Evolutionary conservation across 2,113 vertebrate species (phyloP).

Genomic region (Actenoides hombroni): DNA sequence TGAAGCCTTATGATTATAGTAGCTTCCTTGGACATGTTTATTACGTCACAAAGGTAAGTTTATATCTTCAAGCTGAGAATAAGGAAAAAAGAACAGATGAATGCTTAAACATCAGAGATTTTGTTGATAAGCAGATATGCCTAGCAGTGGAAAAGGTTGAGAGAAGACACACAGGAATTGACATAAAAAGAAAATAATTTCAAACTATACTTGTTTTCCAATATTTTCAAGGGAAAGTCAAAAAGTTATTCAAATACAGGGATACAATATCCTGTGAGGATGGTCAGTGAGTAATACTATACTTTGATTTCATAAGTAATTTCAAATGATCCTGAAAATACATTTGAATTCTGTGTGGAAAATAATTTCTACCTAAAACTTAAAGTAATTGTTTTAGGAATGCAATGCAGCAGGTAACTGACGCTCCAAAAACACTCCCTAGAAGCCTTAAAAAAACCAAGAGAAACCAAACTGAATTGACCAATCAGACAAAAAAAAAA

Average conservation of each 20-base stretch:
- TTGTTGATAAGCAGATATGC: not conserved
- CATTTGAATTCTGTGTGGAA: not conserved
- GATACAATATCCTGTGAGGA: not conserved
- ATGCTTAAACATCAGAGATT: not conserved
- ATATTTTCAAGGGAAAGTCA: not conserved
- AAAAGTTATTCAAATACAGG: not conserved
- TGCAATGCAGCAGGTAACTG: not conserved
- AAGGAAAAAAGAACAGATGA: not conserved
- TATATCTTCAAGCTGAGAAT: not conserved
- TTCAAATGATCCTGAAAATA: not conserved
- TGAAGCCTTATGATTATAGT: not conserved
- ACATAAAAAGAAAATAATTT: not conserved
- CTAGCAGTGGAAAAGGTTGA: not conserved
- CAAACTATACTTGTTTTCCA: not conserved
- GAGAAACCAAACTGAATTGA: not conserved
- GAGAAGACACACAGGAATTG: not conserved
- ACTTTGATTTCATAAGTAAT: not conserved
- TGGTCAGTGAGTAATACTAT: not conserved
- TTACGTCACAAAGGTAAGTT: not conserved
- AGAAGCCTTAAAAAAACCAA: not conserved
- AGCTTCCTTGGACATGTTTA: not conserved
- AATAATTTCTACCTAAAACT: not conserved
- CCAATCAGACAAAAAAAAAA: not conserved
- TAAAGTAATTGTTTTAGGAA: not conserved
- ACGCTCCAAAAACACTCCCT: rapidly evolving